phyloP scores from a whole-genome alignment of 2,113 vertebrate genomes.

The Anarrhichthys ocellatus region DNA sequence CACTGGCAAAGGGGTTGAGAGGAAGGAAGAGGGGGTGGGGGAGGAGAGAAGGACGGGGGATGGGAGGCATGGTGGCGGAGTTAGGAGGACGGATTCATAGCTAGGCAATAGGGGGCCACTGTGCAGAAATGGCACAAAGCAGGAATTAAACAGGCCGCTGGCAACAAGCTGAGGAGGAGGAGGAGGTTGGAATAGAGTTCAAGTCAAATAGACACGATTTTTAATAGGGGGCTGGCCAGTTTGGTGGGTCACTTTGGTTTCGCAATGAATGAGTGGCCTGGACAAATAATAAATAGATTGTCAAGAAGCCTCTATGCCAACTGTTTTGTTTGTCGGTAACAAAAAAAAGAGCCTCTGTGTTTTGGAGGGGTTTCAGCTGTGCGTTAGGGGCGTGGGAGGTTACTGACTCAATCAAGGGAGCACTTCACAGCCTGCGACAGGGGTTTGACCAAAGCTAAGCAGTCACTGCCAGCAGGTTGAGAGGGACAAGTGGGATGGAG shows the following conservation, averaged over 20 bases:
- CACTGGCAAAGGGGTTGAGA: slow-evolving; percentile 63
- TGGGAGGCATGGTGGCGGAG: not conserved
- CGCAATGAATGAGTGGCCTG: slow-evolving; percentile 35
- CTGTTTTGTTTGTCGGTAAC: slow-evolving; percentile 44
- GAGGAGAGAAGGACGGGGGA: slow-evolving; percentile 8
- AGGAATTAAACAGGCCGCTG: slow-evolving; percentile 68
- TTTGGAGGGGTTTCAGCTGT: slow-evolving; percentile 24
- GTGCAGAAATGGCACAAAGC: slow-evolving; percentile 64
- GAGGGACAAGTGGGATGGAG: slow-evolving; percentile 15
- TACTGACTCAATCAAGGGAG: slow-evolving; percentile 34
- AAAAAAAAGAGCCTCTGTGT: slow-evolving; percentile 15
- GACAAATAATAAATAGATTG: slow-evolving; percentile 49
- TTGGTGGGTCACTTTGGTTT: slow-evolving; percentile 30
- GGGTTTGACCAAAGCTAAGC: slow-evolving; percentile 23
- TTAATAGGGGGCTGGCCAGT: slow-evolving; percentile 27
- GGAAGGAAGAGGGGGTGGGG: slow-evolving; percentile 53
- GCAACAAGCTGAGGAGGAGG: slow-evolving; percentile 60
- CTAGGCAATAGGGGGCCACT: slow-evolving; percentile 57
- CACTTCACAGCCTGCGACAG: slow-evolving; percentile 37
- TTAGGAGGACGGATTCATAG: slow-evolving; percentile 45
- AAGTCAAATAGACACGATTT: slow-evolving; percentile 53
- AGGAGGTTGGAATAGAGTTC: slow-evolving; percentile 52
- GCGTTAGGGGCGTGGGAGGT: slow-evolving; percentile 36
- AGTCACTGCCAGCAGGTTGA: slow-evolving; percentile 17
- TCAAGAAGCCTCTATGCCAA: slow-evolving; percentile 13